Base-by-base conservation (phyloP, 2,888 invertebrate species). In the Ctena decussata region DNA sequence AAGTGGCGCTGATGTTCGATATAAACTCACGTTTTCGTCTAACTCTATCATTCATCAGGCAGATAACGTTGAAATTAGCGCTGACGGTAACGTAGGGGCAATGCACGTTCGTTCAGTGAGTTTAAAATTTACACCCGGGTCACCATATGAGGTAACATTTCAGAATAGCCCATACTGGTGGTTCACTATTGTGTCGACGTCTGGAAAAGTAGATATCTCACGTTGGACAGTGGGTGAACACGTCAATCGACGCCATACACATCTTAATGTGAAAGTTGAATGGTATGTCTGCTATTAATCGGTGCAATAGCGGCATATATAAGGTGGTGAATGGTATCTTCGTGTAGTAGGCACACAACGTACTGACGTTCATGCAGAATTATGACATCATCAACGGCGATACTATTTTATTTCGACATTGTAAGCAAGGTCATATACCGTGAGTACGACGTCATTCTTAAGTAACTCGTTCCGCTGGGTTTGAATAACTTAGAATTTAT, bases 151-250 rank as follows among this genome's bases (percentile, higher is more conserved):
- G 57, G 89, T 89, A 15, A 85, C 84, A 8, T 89, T 89, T 74
- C 89, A 89, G 76, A 83, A 84, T 57, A 89, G 86, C 27, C 89
- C 89, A 1, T 89, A 89, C 72, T 86, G 82, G 84, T 89, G 89
- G 89, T 89, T 85, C 32, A 89, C 89, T 0, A 86, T 89, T 39
- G 86, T 86, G 11, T 86, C 89, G 0, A 89, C 89, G 0, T 78
- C 84, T 12, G 89, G 89, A 37, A 85, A 86, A 32, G 86, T 89
- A 21, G 89, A 89, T 60, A 89, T 89, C 21, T 89, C 89, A 6
- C 46, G 89, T 41, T 89, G 89, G 89, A 89, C 89, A 15, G 86
- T 89, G 8, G 89, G 89, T 12, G 89, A 89, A 65, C 89, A 89
- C 74, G 89, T 89, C 1, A 85, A 89, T 44, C 53, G 89, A 79